phyloP scores from a whole-genome alignment of 2,888 invertebrate species.

The Chrysina gloriosa region DNA sequence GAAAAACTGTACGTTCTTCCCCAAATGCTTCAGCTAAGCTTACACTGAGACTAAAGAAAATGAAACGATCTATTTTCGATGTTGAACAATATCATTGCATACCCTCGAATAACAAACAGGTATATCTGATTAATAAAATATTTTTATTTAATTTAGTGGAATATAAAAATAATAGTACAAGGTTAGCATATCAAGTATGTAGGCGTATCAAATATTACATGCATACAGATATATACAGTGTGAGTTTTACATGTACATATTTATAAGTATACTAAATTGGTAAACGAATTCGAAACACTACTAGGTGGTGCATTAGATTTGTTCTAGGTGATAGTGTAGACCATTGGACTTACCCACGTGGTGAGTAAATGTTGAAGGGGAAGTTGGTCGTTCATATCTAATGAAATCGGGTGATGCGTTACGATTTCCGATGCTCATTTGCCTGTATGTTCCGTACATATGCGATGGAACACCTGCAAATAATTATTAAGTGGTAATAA shows the following conservation, averaged over 20 bases:
- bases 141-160: slow-evolving; percentile 14
- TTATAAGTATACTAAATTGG: slow-evolving; percentile 5
- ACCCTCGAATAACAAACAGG: slow-evolving; percentile 30
- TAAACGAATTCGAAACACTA: neutral
- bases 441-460: slow-evolving; percentile 66
- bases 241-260: slow-evolving; percentile 20
- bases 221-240: slow-evolving; percentile 18
- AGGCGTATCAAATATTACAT: slow-evolving; percentile 1
- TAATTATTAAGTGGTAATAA: no score
- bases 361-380: slow-evolving; percentile 48
- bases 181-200: slow-evolving; percentile 11
- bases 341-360: slow-evolving; percentile 60
- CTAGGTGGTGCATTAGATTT: slow-evolving; percentile 45
- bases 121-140: slow-evolving; percentile 27
- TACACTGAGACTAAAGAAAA: neutral
- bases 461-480: slow-evolving; percentile 65
- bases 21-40: no score
- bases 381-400: slow-evolving; percentile 57
- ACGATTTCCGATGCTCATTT: slow-evolving; percentile 60
- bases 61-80: neutral
- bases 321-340: slow-evolving; percentile 52
- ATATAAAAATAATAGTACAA: slow-evolving; percentile 33
- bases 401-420: slow-evolving; percentile 54
- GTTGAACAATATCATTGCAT: slow-evolving; percentile 34
- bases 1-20: no score